Evolutionary conservation across 2,888 invertebrate genomes (phyloP).

Genomic region (Dasysyrphus albostriatus): DNA sequence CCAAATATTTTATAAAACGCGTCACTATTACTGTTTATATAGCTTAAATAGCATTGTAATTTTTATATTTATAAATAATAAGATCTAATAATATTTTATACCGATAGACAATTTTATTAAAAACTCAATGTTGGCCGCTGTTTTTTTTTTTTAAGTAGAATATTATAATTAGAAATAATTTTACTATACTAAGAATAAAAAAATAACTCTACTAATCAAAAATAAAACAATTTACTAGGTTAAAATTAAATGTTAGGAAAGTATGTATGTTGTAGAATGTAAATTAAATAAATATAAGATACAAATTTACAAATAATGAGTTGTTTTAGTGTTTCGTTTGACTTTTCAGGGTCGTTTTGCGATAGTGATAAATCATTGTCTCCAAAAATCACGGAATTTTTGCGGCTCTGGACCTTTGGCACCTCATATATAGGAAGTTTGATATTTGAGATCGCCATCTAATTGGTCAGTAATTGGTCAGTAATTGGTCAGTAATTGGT

Average conservation of each 20-base stretch:
- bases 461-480: no score
- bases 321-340: neutral
- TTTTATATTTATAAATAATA: neutral
- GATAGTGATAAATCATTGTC: no score
- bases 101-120: neutral
- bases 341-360: no score
- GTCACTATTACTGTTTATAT: neutral
- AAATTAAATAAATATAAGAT: constrained; percentile 21
- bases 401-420: no score
- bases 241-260: constrained; percentile 20
- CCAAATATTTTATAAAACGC: constrained; percentile 16
- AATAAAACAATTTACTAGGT: constrained; percentile 4
- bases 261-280: constrained; percentile 12
- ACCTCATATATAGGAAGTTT: no score
- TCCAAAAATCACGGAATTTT: no score
- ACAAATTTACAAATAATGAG: constrained; percentile 3
- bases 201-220: neutral
- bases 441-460: no score
- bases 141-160: constrained; percentile 11
- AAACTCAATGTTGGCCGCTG: constrained; percentile 4
- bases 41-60: neutral
- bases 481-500: no score
- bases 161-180: neutral
- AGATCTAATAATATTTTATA: constrained; percentile 13
- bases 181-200: neutral